A percentile compares a stretch with the other conserved stretches of the same genome.
Evolutionary conservation across 2,113 vertebrate species (phyloP).

Genomic region (Apodemus speciosus): DNA sequence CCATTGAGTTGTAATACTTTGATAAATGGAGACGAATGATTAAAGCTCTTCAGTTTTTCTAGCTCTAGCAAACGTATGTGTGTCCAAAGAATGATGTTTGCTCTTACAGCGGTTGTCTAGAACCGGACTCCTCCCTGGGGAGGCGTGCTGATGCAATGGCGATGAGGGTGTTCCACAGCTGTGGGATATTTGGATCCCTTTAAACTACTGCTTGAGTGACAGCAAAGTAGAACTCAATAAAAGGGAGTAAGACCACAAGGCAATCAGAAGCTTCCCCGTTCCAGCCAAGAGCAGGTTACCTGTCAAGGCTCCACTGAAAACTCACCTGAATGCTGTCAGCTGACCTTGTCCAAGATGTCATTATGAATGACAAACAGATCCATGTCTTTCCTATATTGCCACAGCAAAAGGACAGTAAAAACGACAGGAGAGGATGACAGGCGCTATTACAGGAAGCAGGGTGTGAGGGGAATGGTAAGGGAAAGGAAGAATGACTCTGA

Average conservation of each 20-base stretch:
- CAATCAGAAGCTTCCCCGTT: neutral
- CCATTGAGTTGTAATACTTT: conserved; percentile 63
- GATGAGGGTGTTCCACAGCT: conserved; percentile 77
- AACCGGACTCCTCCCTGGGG: conserved; percentile 61
- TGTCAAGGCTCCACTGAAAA: neutral
- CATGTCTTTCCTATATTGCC: neutral
- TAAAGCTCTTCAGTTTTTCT: conserved; percentile 76
- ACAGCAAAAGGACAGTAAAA: neutral
- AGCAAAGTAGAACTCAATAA: conserved; percentile 55
- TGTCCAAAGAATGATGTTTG: conserved; percentile 82
- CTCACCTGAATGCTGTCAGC: neutral
- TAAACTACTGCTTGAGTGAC: conserved; percentile 68
- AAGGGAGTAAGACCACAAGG: conserved; percentile 7
- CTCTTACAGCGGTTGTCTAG: conserved; percentile 74
- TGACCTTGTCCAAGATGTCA: neutral
- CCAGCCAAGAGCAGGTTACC: conserved; percentile 21
- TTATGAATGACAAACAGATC: neutral
- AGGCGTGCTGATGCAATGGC: conserved; percentile 64
- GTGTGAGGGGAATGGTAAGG: neutral
- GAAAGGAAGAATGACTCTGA: neutral
- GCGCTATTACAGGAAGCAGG: neutral
- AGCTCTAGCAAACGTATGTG: conserved; percentile 68
- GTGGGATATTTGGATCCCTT: conserved; percentile 63
- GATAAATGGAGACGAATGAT: conserved; percentile 79
- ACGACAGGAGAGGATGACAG: neutral